Base-by-base conservation (phyloP, 2,113 vertebrate genomes). In the Urocitellus parryii region DNA sequence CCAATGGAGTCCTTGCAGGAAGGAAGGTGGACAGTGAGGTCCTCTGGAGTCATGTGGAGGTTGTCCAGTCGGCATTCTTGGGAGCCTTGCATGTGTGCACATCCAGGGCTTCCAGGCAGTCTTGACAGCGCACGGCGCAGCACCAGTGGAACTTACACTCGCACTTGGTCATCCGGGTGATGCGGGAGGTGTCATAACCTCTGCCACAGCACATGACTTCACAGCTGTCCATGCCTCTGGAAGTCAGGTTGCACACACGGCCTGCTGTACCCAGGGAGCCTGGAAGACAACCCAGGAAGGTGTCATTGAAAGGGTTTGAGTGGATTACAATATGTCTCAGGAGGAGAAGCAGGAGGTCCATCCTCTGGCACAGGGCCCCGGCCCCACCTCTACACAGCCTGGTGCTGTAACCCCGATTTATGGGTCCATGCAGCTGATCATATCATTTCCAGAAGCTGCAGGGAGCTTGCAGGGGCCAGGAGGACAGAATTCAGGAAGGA, bases 61-160 rank as follows among this genome's bases (percentile, higher is more conserved):
- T 88, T 0, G 95, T 96, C 98, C 98, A 99, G 74, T 80, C 95
- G 0, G 95, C 37, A 2, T 98, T 99, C 97, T 99, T 99, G 0
- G 99, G 99, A 0, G 98, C 98, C 92, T 99, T 99, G 96, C 99
- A 99, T 4, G 99, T 99, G 98, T 99, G 99, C 90, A 99, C 97
- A 1, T 99, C 99, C 39, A 99, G 98, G 97, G 99, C 99, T 68
- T 99, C 99, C 4, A 99, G 98, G 96, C 99, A 99, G 99, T 99
- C 99, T 70, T 99, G 99, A 98, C 99, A 99, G 98, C 97, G 99
- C 96, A 99, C 99, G 0, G 99, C 99, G 18, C 99, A 99, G 70
- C 99, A 99, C 99, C 99, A 99, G 97, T 99, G 99, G 98, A 99
- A 99, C 91, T 99, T 99, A 97, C 99, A 99, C 98, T 99, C 99